Evolutionary conservation across 2,113 vertebrate genomes (phyloP).

Genomic region (Esox niger): DNA sequence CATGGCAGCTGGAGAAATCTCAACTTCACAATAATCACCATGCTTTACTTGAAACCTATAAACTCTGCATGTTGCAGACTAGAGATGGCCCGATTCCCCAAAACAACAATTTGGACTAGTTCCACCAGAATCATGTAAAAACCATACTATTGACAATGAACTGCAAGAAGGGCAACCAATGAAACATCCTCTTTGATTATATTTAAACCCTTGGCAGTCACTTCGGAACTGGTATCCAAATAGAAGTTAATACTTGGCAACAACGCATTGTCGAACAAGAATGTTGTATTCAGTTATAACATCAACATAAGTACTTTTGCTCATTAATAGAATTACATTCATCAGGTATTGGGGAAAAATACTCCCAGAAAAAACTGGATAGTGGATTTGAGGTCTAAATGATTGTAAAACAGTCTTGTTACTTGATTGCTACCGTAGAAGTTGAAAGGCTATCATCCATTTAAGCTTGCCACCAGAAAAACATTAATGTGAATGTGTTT

Average conservation of each 20-base stretch:
- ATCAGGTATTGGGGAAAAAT: neutral
- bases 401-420: neutral
- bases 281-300: slow-evolving; percentile 25
- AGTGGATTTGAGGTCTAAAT: neutral
- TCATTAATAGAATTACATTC: neutral
- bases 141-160: neutral
- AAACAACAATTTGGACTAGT: neutral
- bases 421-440: neutral
- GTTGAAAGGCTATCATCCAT: no score
- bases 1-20: neutral
- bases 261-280: neutral
- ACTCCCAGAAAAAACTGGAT: neutral
- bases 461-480: no score
- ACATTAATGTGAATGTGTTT: no score
- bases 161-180: neutral
- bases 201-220: no score
- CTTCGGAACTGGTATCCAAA: no score
- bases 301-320: slow-evolving; percentile 26
- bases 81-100: no score
- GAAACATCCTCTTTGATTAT: neutral
- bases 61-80: neutral
- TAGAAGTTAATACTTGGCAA: neutral
- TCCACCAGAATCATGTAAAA: neutral
- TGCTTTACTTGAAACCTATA: neutral
- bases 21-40: neutral